These are phyloP conservation scores for Gastracanthus pulcherrimus DNA, from an alignment of 2,888 invertebrate genomes.

Conservation along the genomic window DNA sequence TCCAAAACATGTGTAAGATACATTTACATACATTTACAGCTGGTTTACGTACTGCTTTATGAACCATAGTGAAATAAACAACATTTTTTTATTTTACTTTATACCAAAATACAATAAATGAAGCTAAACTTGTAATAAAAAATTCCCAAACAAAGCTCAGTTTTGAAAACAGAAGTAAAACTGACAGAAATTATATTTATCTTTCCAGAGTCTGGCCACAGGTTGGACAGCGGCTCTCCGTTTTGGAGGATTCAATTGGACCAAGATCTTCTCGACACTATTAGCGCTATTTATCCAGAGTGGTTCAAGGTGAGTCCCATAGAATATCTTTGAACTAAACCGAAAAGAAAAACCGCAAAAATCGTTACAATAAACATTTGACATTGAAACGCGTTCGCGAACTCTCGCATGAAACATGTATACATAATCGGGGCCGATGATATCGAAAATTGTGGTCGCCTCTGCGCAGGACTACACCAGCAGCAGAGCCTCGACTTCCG, in stretches of 20 bases:
- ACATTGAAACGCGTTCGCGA: not conserved
- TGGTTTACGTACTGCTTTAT: too few relatives aligned
- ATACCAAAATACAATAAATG: too few relatives aligned
- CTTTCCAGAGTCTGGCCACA: constrained; percentile 87
- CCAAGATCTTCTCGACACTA: constrained; percentile 94
- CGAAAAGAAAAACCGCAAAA: not conserved
- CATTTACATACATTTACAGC: too few relatives aligned
- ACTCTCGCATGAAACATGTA: not conserved
- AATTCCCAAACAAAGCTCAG: too few relatives aligned
- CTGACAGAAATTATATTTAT: constrained; percentile 49
- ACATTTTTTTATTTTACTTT: too few relatives aligned
- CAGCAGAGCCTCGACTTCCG: constrained; percentile 72
- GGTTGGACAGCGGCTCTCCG: constrained; percentile 85
- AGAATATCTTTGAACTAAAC: not conserved
- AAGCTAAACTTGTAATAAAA: too few relatives aligned
- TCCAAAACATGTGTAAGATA: too few relatives aligned
- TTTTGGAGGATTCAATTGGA: constrained; percentile 96
- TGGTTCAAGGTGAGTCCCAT: constrained; percentile 86
- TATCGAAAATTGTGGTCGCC: constrained; percentile 27
- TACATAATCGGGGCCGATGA: constrained; percentile 11
- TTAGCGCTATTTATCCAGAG: constrained; percentile 94
- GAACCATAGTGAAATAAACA: too few relatives aligned
- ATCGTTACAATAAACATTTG: not conserved
- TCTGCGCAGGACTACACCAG: constrained; percentile 72
- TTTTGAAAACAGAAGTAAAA: not conserved